Evolutionary conservation across 2,888 invertebrate species (phyloP), one percentile per base, ranked within the genome.

Genomic region (Melikaiella ostensackeni): DNA sequence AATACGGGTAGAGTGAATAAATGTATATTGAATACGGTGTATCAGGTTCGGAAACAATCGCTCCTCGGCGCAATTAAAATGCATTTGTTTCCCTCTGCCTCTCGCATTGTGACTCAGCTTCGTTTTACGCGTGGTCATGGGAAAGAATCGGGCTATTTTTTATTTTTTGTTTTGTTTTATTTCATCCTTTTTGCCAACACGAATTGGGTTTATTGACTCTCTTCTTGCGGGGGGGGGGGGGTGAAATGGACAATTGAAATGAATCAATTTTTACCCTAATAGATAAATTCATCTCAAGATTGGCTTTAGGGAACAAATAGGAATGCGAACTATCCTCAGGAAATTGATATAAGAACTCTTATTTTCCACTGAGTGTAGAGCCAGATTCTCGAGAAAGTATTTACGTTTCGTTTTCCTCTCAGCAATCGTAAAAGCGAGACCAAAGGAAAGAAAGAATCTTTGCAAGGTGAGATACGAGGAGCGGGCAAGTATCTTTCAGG

Each of bases 401-500:
- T 77, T 79, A 75, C 80, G 79, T 78, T 61, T 50, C 66, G 64
- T 74, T 50, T 62, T 73, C 64, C 80, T 76, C 77, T 78, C 74
- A 75, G 77, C 77, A 80, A 61, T 77, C 75, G 80, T 76, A 77
- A 79, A 73, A 77, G 62, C 59, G 79, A 77, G 81, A 64, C 75
- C 82, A 79, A 80, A 80, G 79, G 81, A 78, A 74, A 76, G 74
- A 76, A 79, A 79, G 77, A 76, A 79, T 76, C 76, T 82, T 77
- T 80, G 79, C 80, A 82, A 82, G 80, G 79, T 82, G 82, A 82
- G 80, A 82, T 79, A 80, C 79, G 77, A 81, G 80, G 80, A 79
- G 80, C 78, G 80, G 80, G 81, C 79, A 79, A 81, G 77, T 86
- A 84, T 85, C 84, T 86, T 77, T 83, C 79, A 80, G 66, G 84